These are phyloP conservation scores for Macrostomum lignano DNA, from an alignment of 1,140 invertebrate genomes.

Conservation along the genomic window DNA sequence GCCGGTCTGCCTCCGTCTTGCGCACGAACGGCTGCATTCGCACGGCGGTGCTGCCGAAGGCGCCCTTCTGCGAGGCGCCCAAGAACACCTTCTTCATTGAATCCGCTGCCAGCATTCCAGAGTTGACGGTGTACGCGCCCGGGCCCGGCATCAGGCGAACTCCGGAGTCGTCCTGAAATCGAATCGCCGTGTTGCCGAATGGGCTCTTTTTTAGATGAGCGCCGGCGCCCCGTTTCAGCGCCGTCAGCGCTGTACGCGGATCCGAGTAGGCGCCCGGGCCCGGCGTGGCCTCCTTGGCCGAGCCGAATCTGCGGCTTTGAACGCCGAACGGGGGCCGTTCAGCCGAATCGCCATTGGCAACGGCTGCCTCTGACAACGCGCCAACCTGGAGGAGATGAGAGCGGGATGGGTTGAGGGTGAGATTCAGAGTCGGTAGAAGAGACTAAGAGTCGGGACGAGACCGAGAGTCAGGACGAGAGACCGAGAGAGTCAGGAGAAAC, in stretches of 20 bases:
- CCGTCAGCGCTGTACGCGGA: constrained; percentile 17
- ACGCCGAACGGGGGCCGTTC: no score
- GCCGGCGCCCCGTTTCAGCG: constrained; percentile 15
- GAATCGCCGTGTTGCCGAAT: constrained; percentile 21
- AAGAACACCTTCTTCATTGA: constrained; percentile 22
- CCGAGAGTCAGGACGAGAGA: no score
- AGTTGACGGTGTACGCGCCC: constrained; percentile 21
- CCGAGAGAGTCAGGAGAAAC: no score
- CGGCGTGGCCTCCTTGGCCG: constrained; percentile 11
- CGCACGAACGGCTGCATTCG: constrained; percentile 11
- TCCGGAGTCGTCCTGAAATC: no score
- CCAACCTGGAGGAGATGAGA: no score
- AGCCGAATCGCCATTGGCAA: no score
- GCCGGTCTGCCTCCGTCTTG: constrained; percentile 13
- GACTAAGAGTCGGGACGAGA: no score
- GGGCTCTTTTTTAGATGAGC: constrained; percentile 24
- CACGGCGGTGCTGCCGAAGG: constrained; percentile 17
- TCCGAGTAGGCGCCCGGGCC: constrained; percentile 24
- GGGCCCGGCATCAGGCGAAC: constrained; percentile 13
- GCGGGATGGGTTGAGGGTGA: no score
- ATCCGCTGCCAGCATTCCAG: constrained; percentile 22
- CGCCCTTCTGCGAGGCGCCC: constrained; percentile 16
- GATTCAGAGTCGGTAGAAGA: no score
- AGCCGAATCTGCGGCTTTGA: constrained; percentile 17
- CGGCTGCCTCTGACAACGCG: no score